Base-by-base conservation (phyloP, 2,888 invertebrate genomes). In the Corythucha ciliata region DNA sequence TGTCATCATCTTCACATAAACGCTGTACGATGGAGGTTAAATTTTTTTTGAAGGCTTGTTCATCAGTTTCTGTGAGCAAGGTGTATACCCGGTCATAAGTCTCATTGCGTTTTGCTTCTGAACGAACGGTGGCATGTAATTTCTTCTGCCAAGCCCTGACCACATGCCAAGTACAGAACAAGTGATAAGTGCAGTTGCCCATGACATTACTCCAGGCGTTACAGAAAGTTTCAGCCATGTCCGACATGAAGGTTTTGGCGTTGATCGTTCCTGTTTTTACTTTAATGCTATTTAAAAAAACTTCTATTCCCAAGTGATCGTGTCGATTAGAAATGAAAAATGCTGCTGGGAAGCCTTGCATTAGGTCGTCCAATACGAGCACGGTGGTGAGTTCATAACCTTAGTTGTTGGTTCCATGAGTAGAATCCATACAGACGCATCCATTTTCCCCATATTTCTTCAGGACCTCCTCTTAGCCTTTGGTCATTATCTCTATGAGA, bases 81-180 rank as follows among this genome's bases (percentile, higher is more conserved):
- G 47, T 4, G 18, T 36, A 34, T 3, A 46, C 24, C 16, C n/a
- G 33, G 12, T 14, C 34, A 18, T 36, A 34, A 4, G 36, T 22
- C 10, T 34, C 47, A 36, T 46, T 33, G n/a, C 36, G 10, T 14
- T 46, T 21, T 10, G 4, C 12, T 3, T 36, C 14, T n/a, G n/a
- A n/a, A 14, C 14, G 22, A 3, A 34, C 16, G 34, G n/a, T 16
- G 16, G 14, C n/a, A 3, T 21, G 20, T 4, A 36, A 16, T 46
- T 22, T 46, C 4, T 34, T 12, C 36, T 36, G 34, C 47, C 47
- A 46, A 34, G 51, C 55, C 7, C 56, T 42, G 24, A 62, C 59
- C 2, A 63, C 53, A 37, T 59, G 58, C 63, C 63, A 64, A 6
- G 58, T 52, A 44, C 63, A 62, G 49, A 58, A 56, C 8, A 63